Evolutionary conservation across 2,797 vertebrate species (phyloP).

Genomic region (Nasua narica): DNA sequence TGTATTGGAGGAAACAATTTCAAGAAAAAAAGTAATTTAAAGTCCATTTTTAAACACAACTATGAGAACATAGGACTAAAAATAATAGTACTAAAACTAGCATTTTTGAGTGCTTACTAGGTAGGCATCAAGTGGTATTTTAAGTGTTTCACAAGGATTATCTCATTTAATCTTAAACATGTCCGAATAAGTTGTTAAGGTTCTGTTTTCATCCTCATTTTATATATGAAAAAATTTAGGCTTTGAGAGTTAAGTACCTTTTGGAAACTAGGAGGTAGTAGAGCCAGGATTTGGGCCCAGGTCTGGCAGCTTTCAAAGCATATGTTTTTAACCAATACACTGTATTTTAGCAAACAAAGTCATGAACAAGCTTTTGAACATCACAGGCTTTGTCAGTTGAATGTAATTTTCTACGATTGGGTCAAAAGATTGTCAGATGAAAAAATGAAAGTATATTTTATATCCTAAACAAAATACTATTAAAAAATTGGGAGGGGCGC

Average conservation of each 20-base stretch:
- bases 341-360: background rate
- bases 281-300: background rate
- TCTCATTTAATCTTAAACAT: background rate
- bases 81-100: background rate
- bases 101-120: background rate
- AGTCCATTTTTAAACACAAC: slow-evolving; percentile 6
- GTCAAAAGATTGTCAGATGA: background rate
- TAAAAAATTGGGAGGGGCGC: background rate
- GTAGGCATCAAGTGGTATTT: background rate
- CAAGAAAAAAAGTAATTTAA: background rate
- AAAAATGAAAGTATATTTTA: background rate
- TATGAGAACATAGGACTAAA: background rate
- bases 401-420: background rate
- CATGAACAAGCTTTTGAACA: slow-evolving; percentile 15
- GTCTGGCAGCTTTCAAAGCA: background rate
- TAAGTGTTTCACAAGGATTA: background rate
- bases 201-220: background rate
- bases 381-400: background rate
- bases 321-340: background rate
- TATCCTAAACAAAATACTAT: slow-evolving; percentile 4
- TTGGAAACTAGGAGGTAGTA: background rate
- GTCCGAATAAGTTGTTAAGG: background rate
- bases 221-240: background rate
- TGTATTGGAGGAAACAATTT: background rate
- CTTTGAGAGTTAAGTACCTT: background rate